phyloP scores from a whole-genome alignment of 2,113 vertebrate genomes.

The Lichenostomus cassidix region DNA sequence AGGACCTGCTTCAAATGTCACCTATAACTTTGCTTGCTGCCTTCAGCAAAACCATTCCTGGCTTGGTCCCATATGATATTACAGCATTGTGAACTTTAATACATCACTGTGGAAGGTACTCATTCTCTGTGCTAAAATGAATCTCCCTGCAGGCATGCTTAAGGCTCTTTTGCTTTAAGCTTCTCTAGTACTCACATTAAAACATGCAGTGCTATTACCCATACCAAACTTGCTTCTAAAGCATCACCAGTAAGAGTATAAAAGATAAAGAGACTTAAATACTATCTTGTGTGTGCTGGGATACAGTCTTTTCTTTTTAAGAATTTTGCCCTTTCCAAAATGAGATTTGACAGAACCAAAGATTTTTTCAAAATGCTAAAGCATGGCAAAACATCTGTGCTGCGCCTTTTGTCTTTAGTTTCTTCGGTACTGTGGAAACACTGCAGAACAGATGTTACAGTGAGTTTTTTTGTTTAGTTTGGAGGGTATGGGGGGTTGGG shows the following conservation, averaged over 20 bases:
- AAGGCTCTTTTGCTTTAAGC: conserved; percentile 25
- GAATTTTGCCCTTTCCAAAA: background rate
- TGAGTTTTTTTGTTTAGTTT: background rate
- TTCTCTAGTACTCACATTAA: background rate
- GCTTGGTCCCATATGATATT: background rate
- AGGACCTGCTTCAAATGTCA: background rate
- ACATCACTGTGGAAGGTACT: background rate
- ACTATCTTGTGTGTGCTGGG: background rate
- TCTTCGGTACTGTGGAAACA: background rate
- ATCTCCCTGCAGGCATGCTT: conserved; percentile 10
- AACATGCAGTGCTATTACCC: background rate
- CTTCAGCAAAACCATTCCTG: background rate
- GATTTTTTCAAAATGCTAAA: background rate
- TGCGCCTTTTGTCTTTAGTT: background rate
- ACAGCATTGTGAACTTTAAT: background rate
- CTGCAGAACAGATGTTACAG: background rate
- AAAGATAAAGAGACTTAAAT: background rate
- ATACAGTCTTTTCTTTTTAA: background rate
- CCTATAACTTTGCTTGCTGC: background rate
- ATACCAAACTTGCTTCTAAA: background rate
- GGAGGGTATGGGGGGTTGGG: background rate
- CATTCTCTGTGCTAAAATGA: background rate
- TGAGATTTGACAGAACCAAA: background rate
- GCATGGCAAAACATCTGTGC: background rate
- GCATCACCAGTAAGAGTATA: background rate